phyloP scores from a whole-genome alignment of 2,797 vertebrate genomes.

The Crocodylus rhombifer region DNA sequence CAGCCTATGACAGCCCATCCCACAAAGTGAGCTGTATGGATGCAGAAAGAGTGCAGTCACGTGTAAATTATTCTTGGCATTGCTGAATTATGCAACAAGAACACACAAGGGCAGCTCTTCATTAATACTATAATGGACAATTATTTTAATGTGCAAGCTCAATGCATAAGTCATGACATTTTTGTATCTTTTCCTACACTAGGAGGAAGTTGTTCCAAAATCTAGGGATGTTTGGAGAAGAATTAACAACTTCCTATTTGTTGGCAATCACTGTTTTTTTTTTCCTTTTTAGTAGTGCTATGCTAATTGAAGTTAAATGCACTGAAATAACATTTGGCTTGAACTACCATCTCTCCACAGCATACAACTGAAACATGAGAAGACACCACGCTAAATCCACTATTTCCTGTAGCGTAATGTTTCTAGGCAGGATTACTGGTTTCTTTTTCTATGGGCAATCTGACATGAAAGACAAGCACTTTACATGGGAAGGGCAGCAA shows the following conservation, averaged over 20 bases:
- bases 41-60: not conserved
- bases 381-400: too few relatives aligned
- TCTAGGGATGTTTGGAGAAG: too few relatives aligned
- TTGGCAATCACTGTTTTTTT: not conserved
- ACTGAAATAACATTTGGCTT: not conserved
- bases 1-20: too few relatives aligned
- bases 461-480: too few relatives aligned
- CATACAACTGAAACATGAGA: not conserved
- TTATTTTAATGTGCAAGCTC: rapidly evolving
- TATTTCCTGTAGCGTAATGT: not conserved
- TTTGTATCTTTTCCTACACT: not conserved
- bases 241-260: not conserved
- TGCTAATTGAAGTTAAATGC: not conserved
- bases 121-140: not conserved
- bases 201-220: not conserved
- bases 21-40: not conserved
- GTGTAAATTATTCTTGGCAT: not conserved
- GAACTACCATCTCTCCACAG: not conserved
- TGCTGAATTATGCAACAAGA: not conserved
- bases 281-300: not conserved
- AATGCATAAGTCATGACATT: not conserved
- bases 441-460: too few relatives aligned
- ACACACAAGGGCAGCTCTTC: not conserved
- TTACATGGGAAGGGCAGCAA: too few relatives aligned
- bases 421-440: not conserved